These are phyloP conservation scores for Cryptoblepharus egeriae DNA, from an alignment of 2,797 vertebrate species.

Conservation along the genomic window DNA sequence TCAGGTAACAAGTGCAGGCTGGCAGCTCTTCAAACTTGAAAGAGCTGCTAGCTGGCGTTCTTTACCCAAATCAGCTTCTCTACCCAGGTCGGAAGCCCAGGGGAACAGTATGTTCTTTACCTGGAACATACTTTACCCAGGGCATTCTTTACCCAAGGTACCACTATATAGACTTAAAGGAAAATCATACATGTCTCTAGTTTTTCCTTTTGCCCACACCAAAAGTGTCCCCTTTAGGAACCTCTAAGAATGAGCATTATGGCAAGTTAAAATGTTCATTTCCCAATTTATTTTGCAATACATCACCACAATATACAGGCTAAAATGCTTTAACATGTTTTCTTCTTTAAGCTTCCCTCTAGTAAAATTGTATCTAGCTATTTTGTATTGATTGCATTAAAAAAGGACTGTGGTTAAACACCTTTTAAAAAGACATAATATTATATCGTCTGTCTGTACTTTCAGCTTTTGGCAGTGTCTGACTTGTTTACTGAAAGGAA, in stretches of 20 bases:
- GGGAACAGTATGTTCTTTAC: too few relatives aligned
- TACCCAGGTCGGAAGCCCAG: too few relatives aligned
- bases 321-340: not conserved
- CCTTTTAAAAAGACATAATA: not conserved
- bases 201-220: not conserved
- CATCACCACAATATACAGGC: not conserved
- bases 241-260: not conserved
- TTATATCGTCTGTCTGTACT: not conserved
- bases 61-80: too few relatives aligned
- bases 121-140: too few relatives aligned
- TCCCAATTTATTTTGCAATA: not conserved
- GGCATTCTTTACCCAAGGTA: too few relatives aligned
- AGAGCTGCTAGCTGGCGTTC: too few relatives aligned
- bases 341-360: not conserved
- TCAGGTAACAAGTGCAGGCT: too few relatives aligned
- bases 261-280: not conserved
- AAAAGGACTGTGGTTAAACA: not conserved
- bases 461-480: constrained; percentile 94
- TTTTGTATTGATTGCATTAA: not conserved
- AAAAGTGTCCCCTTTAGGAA: too few relatives aligned
- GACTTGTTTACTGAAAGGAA: constrained; percentile 98
- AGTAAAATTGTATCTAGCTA: not conserved
- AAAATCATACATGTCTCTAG: too few relatives aligned
- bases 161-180: too few relatives aligned
- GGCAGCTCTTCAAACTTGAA: too few relatives aligned